Base-by-base conservation (phyloP, 2,113 vertebrate genomes). In the Oreochromis tanganicae region DNA sequence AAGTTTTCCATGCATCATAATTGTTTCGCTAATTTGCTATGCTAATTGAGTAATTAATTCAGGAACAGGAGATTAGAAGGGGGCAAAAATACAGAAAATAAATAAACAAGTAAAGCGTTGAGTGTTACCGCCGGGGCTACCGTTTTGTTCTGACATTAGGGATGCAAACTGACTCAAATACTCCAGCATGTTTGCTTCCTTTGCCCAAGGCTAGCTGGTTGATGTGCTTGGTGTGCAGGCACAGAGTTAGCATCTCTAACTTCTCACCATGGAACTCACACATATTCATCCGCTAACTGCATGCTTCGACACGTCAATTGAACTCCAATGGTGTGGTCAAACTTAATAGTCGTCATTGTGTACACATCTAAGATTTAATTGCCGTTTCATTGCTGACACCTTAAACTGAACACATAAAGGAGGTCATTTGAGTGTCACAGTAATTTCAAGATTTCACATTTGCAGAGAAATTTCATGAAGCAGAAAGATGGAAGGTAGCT, bases 41-140 rank as follows among this genome's bases (percentile, higher is more conserved):
- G 96, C 96, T 97, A 97, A 97, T 97, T 96, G 96, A 95, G 95
- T 96, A 96, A 97, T 97, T 97, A 96, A 96, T 96, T 96, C 94
- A 91, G 94, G 94, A 96, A 96, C 94, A 96, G 94, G 95, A 96
- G 96, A 96, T 96, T 96, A 97, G 95, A 96, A 94, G 93, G 90
- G 93, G 93, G 94, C 83, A 90, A 94, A 96, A 96, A 95, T 95
- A 93, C 94, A 84, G 92, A 96, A 78, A 96, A 96, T 94, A 96
- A 96, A 96, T 93, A 94, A 96, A 94, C 94, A 95, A 95, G 95
- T 94, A 95, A 96, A 96, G 94, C 93, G 91, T 93, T 93, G 94
- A 88, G 94, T 73, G 94, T 96, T 92, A 96, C 95, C 95, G 95
- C 93, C 94, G 95, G 93, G 96, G 95, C 95, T 91, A 91, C 93